Evolutionary conservation across 2,113 vertebrate species (phyloP).

Genomic region (Zapus hudsonius): DNA sequence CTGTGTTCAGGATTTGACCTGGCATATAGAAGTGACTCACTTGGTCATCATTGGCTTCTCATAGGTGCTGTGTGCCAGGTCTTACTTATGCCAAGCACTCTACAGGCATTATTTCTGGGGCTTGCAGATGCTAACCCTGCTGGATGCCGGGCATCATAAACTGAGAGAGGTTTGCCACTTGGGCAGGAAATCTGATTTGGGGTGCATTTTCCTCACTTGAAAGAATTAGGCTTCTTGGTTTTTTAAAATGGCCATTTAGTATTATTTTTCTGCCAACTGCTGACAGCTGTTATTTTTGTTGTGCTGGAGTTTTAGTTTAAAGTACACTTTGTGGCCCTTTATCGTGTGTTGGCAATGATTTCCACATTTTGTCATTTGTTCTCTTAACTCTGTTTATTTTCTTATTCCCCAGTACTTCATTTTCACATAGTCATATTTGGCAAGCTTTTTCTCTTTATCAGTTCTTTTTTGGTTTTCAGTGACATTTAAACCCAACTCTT

Average conservation of each 20-base stretch:
- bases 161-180: not conserved
- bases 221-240: not conserved
- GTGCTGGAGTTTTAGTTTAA: not conserved
- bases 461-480: not conserved
- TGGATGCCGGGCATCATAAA: not conserved
- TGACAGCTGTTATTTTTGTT: not conserved
- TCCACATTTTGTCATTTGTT: constrained; percentile 6
- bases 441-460: not conserved
- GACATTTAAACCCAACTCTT: not conserved
- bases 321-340: not conserved
- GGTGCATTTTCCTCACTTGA: not conserved
- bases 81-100: not conserved
- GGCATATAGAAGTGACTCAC: not conserved
- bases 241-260: too few relatives aligned
- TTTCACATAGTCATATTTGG: constrained; percentile 3
- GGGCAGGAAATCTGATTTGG: not conserved
- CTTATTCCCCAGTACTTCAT: constrained; percentile 8
- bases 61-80: not conserved
- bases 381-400: constrained; percentile 24
- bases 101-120: not conserved
- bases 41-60: not conserved
- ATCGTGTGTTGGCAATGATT: not conserved
- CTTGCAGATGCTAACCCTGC: too few relatives aligned
- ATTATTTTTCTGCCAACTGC: not conserved
- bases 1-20: not conserved